Base-by-base conservation (phyloP, 1,140 invertebrate genomes). In the Caenorhabditis latens region DNA sequence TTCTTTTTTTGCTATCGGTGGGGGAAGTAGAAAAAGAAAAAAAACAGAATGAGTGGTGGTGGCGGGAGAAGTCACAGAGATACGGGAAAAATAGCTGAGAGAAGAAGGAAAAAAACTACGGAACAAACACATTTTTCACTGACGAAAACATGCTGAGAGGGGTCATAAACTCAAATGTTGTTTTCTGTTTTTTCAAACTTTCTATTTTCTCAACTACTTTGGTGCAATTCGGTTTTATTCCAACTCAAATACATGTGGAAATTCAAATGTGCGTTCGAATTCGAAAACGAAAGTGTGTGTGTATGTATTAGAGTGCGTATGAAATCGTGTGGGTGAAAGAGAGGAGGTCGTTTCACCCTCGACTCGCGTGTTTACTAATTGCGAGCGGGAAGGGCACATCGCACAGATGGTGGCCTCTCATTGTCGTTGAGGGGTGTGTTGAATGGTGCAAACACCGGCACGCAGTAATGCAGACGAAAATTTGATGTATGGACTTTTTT, bases 81-180 rank as follows among this genome's bases (percentile, higher is more conserved):
- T 79, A 79, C 24, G 61, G 71, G 32, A 50, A 79, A 67, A 79
- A 79, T 79, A 79, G 21, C 71, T 43, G 71, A 24, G 42, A 43
- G n/a, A 43, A 53, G 9, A 50, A 50, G 46, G n/a, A 79, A 79
- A 71, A 79, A 79, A 79, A 48, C 46, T 19, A 71, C 65, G 65
- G 65, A 71, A 79, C 71, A 79, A 79, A 79, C 46, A 79, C 43
- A 79, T 79, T 79, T 48, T 50, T 71, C 67, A 46, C 67, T 46
- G 71, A 79, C 71, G 71, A 79, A 79, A 79, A 79, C 71, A 79
- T 79, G 71, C 71, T 79, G 71, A 50, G 46, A 79, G 71, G 71
- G 71, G 46, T 79, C 71, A 79, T 79, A 79, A 79, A 79, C 71
- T 79, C 46, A 24, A 79, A 79, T 79, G 46, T 71, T 71, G 21